Base-by-base conservation (phyloP, 2,797 vertebrate genomes). In the Gadopsis marmoratus region DNA sequence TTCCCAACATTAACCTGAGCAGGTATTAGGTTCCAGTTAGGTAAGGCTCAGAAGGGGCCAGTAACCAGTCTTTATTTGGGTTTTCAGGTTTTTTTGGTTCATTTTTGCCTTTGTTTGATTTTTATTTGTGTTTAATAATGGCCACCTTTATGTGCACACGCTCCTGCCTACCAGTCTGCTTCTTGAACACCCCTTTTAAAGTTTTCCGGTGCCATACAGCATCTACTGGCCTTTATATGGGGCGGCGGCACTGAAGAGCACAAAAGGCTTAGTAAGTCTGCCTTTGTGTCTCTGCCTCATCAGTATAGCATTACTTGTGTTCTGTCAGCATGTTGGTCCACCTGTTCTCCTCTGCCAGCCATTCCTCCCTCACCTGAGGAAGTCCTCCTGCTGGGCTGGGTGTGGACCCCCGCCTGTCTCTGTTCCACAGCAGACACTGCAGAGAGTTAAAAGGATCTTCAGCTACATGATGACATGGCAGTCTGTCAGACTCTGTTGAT, bases 401-500 rank as follows among this genome's bases (percentile, higher is more conserved):
- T 37, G 86, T 91, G 78, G 54, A 63, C 50, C 47, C 21, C n/a
- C 21, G 72, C 79, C 69, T 89, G 78, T 69, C 61, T 54, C 33
- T 26, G 71, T 62, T 69, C 69, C 33, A 69, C 73, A 63, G 74
- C 67, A 79, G 76, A 70, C 53, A 16, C 68, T 54, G 45, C 59
- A 50, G 67, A 45, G 48, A 77, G 72, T 88, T 87, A 67, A 84
- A 82, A 86, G 82, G 84, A 67, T 78, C 60, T 71, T n/a, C 59
- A 51, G 64, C 35, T 43, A 11, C 60, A 51, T 74, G 64, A 86
- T 72, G 78, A 62, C 78, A 70, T 23, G 66, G 84, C 79, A 74
- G 71, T 41, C 77, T 62, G 48, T 79, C 70, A 35, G 78, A 78
- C 80, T 76, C 61, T 81, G 82, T 79, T 87, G 80, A 87, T 93